phyloP scores from a whole-genome alignment of 2,113 vertebrate species.

The Tyrannus savana region DNA sequence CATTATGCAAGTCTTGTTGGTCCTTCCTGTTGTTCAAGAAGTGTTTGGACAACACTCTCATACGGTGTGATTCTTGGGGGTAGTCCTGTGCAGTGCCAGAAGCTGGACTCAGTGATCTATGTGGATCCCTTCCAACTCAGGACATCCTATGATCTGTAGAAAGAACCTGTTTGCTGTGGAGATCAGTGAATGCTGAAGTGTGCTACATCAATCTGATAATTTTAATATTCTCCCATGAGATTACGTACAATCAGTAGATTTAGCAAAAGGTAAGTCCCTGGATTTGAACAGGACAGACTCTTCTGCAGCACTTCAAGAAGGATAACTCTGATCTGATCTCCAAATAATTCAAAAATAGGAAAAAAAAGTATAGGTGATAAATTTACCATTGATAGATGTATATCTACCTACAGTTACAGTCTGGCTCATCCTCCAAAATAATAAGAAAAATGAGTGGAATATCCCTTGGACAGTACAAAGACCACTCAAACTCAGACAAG shows the following conservation, averaged over 20 bases:
- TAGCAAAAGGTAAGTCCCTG: neutral
- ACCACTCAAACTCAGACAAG: neutral
- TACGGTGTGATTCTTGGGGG: neutral
- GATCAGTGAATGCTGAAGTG: neutral
- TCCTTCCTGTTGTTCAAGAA: neutral
- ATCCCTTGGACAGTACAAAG: neutral
- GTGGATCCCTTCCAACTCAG: neutral
- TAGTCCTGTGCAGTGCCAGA: neutral
- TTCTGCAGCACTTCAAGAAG: neutral
- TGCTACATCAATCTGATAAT: neutral
- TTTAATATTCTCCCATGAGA: neutral
- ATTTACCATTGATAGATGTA: neutral
- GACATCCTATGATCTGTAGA: neutral
- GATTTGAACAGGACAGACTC: neutral
- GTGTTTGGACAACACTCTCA: neutral
- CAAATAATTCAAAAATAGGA: neutral
- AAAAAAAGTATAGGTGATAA: neutral
- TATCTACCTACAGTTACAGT: neutral
- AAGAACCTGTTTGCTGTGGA: neutral
- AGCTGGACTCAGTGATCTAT: accelerated
- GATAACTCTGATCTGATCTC: neutral
- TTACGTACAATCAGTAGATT: neutral
- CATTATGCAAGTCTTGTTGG: neutral
- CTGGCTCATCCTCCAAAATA: neutral
- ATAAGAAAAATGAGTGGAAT: neutral